Evolutionary conservation across 2,113 vertebrate genomes (phyloP), one percentile per base, ranked within the genome.

Genomic region (Rhabdornis inornatus): DNA sequence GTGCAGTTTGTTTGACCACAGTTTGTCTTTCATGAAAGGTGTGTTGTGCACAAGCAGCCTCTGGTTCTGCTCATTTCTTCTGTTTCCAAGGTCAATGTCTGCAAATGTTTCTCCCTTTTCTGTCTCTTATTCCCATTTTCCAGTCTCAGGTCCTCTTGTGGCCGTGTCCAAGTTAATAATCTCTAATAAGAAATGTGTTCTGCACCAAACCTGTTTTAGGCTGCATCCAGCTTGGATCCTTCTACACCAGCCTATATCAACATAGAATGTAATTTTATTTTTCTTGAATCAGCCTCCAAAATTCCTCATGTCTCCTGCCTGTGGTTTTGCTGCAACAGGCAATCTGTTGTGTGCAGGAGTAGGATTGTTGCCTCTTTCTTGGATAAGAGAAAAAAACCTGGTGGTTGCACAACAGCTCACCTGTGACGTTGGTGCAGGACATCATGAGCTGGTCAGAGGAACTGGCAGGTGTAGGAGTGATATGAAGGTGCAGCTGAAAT

Each of bases 381-480:
- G 85, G 68, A 63, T 23, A 14, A 82, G 59, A 24, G 37, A 35
- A 25, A n/a, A 28, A 45, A 11, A 2, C 8, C 19, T 0, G 1
- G 25, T 45, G 49, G 47, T 77, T 90, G 64, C 64, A 49, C 85
- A 81, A 78, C 9, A n/a, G 40, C 28, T 65, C 37, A 18, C 87
- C 72, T 55, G 49, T 81, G 75, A 92, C 4, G 14, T 65, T 4
- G 52, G 83, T 40, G 79, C 59, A 56, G 74, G 55, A 74, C 15
- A 11, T 14, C 3, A 5, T 2, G 12, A 50, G 79, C 68, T 68
- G 70, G 37, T 70, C 2, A 0, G 49, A 59, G 50, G 83, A 94
- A 53, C 9, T 84, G 95, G 78, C 92, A 97, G 97, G 95, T 96
- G 74, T 82, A 77, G 71, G 91, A 92, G 59, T 50, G 65, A 57